Conservation (phyloP, 2,888 invertebrate species). For the Apodemia hepburni region DNA sequence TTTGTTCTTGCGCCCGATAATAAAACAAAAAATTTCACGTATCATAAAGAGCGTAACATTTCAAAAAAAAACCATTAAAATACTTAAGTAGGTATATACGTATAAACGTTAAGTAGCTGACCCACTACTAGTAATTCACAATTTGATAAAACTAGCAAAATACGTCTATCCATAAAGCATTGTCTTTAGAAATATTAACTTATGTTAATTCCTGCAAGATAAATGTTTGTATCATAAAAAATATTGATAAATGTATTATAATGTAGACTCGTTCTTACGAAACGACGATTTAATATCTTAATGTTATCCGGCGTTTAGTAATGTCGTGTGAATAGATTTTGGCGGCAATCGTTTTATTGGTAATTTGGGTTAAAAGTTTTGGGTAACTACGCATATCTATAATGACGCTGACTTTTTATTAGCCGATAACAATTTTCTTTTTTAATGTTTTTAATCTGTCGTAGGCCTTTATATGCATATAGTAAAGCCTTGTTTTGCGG, state of each 20-base stretch:
- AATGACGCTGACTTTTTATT: background rate
- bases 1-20: too few relatives aligned
- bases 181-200: too few relatives aligned
- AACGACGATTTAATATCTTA: constrained; percentile 6
- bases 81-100: too few relatives aligned
- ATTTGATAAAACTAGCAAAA: too few relatives aligned
- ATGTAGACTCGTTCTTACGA: constrained; percentile 11
- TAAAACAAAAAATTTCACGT: too few relatives aligned
- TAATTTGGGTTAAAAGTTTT: constrained; percentile 10
- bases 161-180: too few relatives aligned
- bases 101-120: too few relatives aligned
- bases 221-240: constrained; percentile 12
- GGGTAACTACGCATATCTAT: background rate
- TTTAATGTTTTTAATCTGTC: background rate
- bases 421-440: background rate
- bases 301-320: constrained; percentile 8
- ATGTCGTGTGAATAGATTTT: constrained; percentile 6
- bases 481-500: background rate
- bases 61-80: too few relatives aligned
- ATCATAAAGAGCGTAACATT: too few relatives aligned
- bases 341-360: constrained; percentile 1
- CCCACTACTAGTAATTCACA: too few relatives aligned
- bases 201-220: constrained; percentile 16
- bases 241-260: constrained; percentile 13
- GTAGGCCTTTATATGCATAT: background rate